Evolutionary conservation across 2,113 vertebrate genomes (phyloP).

Genomic region (Colossoma macropomum): DNA sequence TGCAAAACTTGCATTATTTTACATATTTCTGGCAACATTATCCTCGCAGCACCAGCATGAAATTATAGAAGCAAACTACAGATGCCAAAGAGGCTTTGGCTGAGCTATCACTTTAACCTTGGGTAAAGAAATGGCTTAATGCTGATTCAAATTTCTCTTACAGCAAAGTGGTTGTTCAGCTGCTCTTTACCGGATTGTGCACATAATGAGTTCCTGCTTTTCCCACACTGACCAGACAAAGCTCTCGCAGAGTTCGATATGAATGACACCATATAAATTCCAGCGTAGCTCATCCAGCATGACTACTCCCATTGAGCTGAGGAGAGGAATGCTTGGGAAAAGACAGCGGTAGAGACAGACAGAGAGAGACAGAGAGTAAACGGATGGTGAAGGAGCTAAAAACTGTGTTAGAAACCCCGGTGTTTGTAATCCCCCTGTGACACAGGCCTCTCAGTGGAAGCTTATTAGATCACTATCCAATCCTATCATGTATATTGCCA

Average conservation of each 20-base stretch:
- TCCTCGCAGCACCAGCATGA: too few species aligned
- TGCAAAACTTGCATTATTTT: too few species aligned
- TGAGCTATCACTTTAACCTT: background rate
- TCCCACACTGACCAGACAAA: conserved; percentile 9
- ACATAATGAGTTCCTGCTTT: background rate
- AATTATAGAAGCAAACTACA: too few species aligned
- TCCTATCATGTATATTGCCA: conserved; percentile 67
- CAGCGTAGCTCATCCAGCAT: conserved; percentile 31
- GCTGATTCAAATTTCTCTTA: conserved; percentile 8
- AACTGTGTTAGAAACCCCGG: conserved; percentile 1
- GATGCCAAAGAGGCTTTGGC: background rate
- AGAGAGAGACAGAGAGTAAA: background rate
- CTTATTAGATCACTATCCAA: conserved; percentile 69
- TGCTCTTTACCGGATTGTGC: background rate
- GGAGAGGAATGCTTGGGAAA: conserved; percentile 40
- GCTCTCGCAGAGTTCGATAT: conserved; percentile 10
- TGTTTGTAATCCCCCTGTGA: conserved; percentile 58
- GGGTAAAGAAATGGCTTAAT: background rate
- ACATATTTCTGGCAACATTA: too few species aligned
- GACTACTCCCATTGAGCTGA: background rate
- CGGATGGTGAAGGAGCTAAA: conserved; percentile 15
- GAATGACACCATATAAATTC: conserved; percentile 39
- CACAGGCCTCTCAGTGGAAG: conserved; percentile 53
- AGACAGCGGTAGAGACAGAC: background rate
- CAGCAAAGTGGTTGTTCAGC: background rate